These are phyloP conservation scores for Phrixothrix hirtus DNA, from an alignment of 2,888 invertebrate species.

Conservation along the genomic window DNA sequence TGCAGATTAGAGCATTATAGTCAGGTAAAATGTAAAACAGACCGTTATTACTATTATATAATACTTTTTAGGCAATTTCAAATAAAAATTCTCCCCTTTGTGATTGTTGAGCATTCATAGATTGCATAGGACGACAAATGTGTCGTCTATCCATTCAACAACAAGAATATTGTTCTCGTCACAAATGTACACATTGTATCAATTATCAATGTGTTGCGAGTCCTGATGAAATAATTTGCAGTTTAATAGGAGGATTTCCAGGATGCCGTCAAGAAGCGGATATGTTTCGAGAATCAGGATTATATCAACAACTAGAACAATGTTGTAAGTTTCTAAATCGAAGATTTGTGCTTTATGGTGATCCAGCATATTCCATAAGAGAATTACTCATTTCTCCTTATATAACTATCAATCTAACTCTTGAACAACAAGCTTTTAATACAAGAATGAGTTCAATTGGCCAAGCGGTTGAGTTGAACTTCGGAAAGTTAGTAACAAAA, in stretches of 20 bases:
- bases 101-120: constrained; percentile 33
- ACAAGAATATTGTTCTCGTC: constrained; percentile 33
- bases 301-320: neutral
- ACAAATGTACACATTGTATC: constrained; percentile 32
- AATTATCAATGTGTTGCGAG: constrained; percentile 35
- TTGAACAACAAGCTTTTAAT: neutral
- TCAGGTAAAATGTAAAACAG: too few relatives aligned
- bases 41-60: too few relatives aligned
- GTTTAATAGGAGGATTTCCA: constrained; percentile 25
- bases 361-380: neutral
- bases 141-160: constrained; percentile 28
- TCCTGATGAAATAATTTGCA: constrained; percentile 34
- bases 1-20: too few relatives aligned
- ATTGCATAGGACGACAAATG: constrained; percentile 31
- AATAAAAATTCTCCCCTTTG: too few relatives aligned
- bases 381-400: neutral
- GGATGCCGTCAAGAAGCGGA: constrained; percentile 35
- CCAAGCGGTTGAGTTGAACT: neutral
- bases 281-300: constrained; percentile 30
- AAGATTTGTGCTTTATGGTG: constrained; percentile 1
- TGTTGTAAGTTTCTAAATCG: neutral
- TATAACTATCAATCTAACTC: neutral
- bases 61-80: constrained; percentile 5
- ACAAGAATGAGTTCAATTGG: neutral
- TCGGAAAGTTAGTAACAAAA: neutral